A percentile compares a stretch with the other conserved stretches of the same genome.
phyloP scores from a whole-genome alignment of 1,140 invertebrate genomes.

The Achatina immaculata region DNA sequence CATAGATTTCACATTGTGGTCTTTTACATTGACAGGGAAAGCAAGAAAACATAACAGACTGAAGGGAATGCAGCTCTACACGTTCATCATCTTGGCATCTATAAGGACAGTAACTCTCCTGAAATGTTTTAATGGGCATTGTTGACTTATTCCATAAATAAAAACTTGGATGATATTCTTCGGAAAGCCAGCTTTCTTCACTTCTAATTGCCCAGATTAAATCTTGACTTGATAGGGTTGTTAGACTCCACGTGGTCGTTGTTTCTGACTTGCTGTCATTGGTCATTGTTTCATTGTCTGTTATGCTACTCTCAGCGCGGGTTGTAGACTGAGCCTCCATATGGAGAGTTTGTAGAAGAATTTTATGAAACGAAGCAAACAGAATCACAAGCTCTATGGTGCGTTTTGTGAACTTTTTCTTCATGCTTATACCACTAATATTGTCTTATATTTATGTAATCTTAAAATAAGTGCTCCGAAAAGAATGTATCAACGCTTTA shows the following conservation, averaged over 20 bases:
- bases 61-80: not conserved
- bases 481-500: too few species aligned
- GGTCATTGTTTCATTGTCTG: not conserved
- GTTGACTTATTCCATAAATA: not conserved
- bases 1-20: slow-evolving; percentile 9
- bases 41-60: not conserved
- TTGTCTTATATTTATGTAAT: too few species aligned
- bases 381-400: too few species aligned
- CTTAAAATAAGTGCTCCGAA: too few species aligned
- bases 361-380: too few species aligned
- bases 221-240: too few species aligned
- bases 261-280: not conserved
- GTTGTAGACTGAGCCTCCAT: too few species aligned
- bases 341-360: too few species aligned
- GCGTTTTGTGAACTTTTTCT: too few species aligned
- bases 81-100: not conserved
- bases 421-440: too few species aligned
- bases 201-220: not conserved
- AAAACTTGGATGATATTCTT: not conserved
- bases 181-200: not conserved
- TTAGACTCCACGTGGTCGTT: too few species aligned
- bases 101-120: slow-evolving; percentile 9
- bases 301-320: not conserved
- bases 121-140: not conserved
- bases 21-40: not conserved